Conservation (phyloP, 2,113 vertebrate species). For the Paradoxurus hermaphroditus region DNA sequence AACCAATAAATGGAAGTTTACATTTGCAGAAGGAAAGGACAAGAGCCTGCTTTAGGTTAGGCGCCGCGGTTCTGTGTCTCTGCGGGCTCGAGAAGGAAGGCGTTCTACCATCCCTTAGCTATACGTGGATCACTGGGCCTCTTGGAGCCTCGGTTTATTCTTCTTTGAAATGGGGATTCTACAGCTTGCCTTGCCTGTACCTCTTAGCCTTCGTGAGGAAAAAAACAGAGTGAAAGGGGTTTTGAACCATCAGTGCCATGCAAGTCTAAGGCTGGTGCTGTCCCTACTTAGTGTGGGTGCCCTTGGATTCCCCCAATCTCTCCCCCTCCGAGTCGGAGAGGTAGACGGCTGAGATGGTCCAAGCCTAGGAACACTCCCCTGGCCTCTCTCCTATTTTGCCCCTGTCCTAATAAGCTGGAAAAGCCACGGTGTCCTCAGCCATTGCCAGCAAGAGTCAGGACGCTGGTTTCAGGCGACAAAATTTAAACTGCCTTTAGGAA, state of each 20-base stretch:
- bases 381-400: accelerated
- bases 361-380: not conserved
- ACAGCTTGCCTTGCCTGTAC: not conserved
- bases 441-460: not conserved
- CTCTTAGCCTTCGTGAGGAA: not conserved
- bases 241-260: not conserved
- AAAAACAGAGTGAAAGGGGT: not conserved
- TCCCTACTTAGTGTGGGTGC: not conserved
- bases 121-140: not conserved
- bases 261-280: not conserved
- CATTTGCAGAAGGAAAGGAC: not conserved
- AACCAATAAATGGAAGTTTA: not conserved
- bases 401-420: not conserved
- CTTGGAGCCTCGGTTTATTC: not conserved
- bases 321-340: not conserved
- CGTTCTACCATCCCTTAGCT: not conserved
- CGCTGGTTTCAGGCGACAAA: not conserved
- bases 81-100: not conserved
- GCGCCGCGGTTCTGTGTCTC: not conserved
- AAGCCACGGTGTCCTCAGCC: not conserved
- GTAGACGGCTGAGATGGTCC: not conserved
- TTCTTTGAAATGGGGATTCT: not conserved
- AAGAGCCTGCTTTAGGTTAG: not conserved
- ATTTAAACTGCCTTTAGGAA: not conserved
- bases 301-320: not conserved